Base-by-base conservation (phyloP, 2,888 invertebrate species). In the Sphinx pinastri region DNA sequence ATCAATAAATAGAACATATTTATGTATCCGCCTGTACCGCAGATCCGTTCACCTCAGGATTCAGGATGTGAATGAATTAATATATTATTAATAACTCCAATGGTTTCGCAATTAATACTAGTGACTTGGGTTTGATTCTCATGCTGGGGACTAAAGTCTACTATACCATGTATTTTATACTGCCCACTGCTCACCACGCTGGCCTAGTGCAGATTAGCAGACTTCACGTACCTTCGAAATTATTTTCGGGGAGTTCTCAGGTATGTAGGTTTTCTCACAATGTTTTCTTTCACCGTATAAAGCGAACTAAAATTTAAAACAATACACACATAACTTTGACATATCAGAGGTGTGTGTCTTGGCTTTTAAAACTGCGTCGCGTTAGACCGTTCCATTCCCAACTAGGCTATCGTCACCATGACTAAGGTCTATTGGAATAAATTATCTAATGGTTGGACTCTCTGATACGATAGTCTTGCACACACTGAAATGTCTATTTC, bases 61-160 rank as follows among this genome's bases (percentile, higher is more conserved):
- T 77, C 83, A 86, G 86, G 86, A 86, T 86, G 72, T 83, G 77
- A 81, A 81, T 80, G 73, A 77, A 79, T 79, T 69, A 69, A 54
- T 69, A 38, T 38, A 49, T 38, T 38, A 54, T 74, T 70, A 19
- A 70, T 74, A 74, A 74, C 73, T 75, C 73, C 76, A 38, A 38
- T 38, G 38, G 38, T 38, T 8, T 38, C 1, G 38, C 4, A 38
- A 38, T 38, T 2, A 7, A 38, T 38, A 38, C 8, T 38, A 8
- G 8, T 5, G 38, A 7, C 7, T 38, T 5, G 38, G 38, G 38
- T 38, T 38, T 8, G 38, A 38, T 38, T 38, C 38, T 38, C 38
- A 38, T 38, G 5, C 38, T 38, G 38, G 8, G 38, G 38, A 38
- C 38, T 38, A 7, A 7, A 7, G 4, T 38, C 38, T 7, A 38